A percentile compares a stretch with the other conserved stretches of the same genome.
phyloP scores from a whole-genome alignment of 64 coral and sea anemone genomes.

The Stichodactyla mertensii region DNA sequence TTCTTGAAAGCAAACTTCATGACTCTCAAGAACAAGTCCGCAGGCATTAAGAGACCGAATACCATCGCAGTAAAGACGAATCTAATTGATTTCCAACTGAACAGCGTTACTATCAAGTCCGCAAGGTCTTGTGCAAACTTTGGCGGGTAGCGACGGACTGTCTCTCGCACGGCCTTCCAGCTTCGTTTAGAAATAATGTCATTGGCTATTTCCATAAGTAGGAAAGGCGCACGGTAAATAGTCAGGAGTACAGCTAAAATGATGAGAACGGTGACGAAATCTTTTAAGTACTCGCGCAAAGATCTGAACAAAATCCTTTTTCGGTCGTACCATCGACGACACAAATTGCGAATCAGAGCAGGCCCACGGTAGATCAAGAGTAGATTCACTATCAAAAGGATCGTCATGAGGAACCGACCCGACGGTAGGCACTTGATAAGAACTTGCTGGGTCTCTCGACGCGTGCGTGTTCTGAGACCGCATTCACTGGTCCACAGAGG shows the following conservation, averaged over 20 bases:
- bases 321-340: constrained; percentile 83
- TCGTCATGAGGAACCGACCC: constrained; percentile 58
- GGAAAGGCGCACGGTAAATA: constrained; percentile 84
- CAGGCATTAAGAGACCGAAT: constrained; percentile 94
- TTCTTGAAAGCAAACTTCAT: constrained; percentile 53
- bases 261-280: constrained; percentile 66
- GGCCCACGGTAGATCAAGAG: constrained; percentile 84
- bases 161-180: constrained; percentile 88
- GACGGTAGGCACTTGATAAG: constrained; percentile 82
- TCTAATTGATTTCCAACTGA: constrained; percentile 79
- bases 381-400: constrained; percentile 74
- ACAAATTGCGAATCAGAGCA: constrained; percentile 59
- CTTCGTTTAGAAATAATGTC: constrained; percentile 79
- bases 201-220: constrained; percentile 76
- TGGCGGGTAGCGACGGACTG: constrained; percentile 75
- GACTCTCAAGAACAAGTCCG: constrained; percentile 77
- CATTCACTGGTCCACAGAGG: constrained; percentile 70
- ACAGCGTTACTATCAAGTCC: constrained; percentile 36
- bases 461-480: constrained; percentile 65
- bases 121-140: constrained; percentile 58
- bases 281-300: constrained; percentile 64
- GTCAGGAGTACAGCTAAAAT: constrained; percentile 71
- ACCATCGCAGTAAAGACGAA: constrained; percentile 74
- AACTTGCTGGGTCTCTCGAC: constrained; percentile 75
- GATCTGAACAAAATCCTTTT: constrained; percentile 66